Base-by-base conservation (phyloP, 2,113 vertebrate species). In the Nothocercus julius region DNA sequence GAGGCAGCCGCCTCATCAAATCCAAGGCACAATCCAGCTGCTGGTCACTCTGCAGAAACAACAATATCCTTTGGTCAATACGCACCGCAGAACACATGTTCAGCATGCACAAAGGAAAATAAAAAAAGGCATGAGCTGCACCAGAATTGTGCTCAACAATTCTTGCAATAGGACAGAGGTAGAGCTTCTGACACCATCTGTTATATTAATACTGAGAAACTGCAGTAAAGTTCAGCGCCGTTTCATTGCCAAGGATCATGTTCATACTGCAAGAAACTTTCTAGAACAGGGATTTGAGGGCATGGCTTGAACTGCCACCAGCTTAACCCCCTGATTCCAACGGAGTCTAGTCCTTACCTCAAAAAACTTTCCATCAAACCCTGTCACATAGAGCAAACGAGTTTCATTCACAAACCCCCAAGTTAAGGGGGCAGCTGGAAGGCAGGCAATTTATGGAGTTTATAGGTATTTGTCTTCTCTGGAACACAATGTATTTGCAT, bases 21-120 rank as follows among this genome's bases (percentile, higher is more conserved):
- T 99, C 99, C 98, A 99, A 99, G 97, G 99, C 99, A 99, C 99
- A 99, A 97, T 99, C 99, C 96, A 99, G 98, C 98, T 99, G 99
- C 97, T 99, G 98, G 91, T 99, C 99, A 98, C 98, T 99, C 99
- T 99, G 97, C 9, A 45, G 69, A 89, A 42, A 81, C 9, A 96
- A 95, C 30, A 92, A 30, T 38, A 87, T 59, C 9, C 38, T 54
- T 78, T 5, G 2, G 20, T 89, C 78, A 13, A n/a, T 2, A 4
- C 2, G 21, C 0, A 51, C 22, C 82, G 62, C 49, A 6, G 76
- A 45, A 16, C 5, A 40, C 28, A 19, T 30, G 3, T 11, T 10
- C 32, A 12, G 17, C 13, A 13, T 32, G 22, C 1, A 25, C n/a
- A 11, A 3, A 22, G 21, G 21, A 5, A 49, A 49, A 10, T 9